phyloP scores from a whole-genome alignment of 2,113 vertebrate genomes.

The Chaetodon auriga region DNA sequence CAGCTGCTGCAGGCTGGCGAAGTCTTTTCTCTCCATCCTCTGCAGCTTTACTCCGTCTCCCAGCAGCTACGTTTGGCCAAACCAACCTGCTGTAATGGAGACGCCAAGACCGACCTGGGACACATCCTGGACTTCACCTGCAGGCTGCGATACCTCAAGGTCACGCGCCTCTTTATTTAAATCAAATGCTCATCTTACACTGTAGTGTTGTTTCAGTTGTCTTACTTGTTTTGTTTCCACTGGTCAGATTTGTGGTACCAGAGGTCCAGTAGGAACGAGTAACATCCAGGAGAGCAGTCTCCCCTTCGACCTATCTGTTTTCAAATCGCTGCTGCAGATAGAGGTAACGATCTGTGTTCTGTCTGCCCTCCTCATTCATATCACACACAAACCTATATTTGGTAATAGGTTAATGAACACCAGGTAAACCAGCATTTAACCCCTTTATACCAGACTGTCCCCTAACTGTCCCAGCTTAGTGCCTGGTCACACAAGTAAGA shows the following conservation, averaged over 20 bases:
- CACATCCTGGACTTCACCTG: conserved; percentile 99
- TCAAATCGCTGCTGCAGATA: conserved; percentile 95
- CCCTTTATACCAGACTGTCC: background rate
- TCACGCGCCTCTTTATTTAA: background rate
- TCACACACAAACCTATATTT: background rate
- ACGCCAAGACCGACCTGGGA: conserved; percentile 95
- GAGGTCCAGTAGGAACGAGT: conserved; percentile 92
- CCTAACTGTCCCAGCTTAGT: too few relatives aligned
- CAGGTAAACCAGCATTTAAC: too few relatives aligned
- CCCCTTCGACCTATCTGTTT: conserved; percentile 94
- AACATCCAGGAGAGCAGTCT: conserved; percentile 93
- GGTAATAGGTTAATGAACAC: background rate
- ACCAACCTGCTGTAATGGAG: conserved; percentile 92
- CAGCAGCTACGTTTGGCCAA: conserved; percentile 93
- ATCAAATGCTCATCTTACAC: background rate
- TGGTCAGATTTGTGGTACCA: conserved; percentile 89
- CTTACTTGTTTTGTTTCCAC: conserved; percentile 23
- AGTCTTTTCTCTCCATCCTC: conserved; percentile 91
- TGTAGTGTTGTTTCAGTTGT: background rate
- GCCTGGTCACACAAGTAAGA: too few relatives aligned
- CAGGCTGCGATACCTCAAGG: conserved; percentile 96
- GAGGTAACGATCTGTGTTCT: conserved; percentile 85
- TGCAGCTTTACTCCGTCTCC: conserved; percentile 93
- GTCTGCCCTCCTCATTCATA: background rate
- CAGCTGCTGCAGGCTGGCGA: conserved; percentile 92